Evolutionary conservation across 2,113 vertebrate species (phyloP), one percentile per base, ranked within the genome.

Genomic region (Crypturellus undulatus): DNA sequence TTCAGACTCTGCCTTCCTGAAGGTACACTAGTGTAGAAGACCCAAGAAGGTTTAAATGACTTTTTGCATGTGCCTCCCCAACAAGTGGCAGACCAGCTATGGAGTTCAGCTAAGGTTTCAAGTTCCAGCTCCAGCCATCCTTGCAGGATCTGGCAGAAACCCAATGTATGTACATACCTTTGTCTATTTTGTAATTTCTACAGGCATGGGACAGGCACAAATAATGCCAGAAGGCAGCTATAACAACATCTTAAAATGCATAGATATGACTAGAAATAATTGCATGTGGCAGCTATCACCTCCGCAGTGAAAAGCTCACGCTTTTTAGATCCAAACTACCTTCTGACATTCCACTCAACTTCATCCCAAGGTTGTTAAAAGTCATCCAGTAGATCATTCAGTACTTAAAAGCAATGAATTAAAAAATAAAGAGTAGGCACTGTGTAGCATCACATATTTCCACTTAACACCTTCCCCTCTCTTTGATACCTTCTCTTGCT

Each of bases 361-460:
- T 62, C 30, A 80, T n/a, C 20, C 15, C 25, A 63, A 79, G 36
- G 72, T 90, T 62, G 71, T 40, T 62, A 91, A 78, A 92, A 69
- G 18, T 43, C 84, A 56, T 20, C 28, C 47, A 20, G 38, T 36
- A 22, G 40, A 24, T 21, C 34, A 38, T 3, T 76, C 65, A 43
- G 72, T 62, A 65, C 70, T 93, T 93, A 76, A 92, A 78, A 79
- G 14, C 36, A 92, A 26, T 82, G 49, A 89, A 62, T 56, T 64
- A 64, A 36, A 63, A 63, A 30, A 60, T 36, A 75, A 8, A 45
- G 63, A 62, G 58, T 24, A 75, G 68, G 51, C 51, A 58, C 24
- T 49, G 13, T 12, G 28, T n/a, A 84, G 43, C 45, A 67, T 21
- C 47, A 52, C 15, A 72, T 1, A 21, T 72, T 84, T 24, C 24